Evolutionary conservation across 2,888 invertebrate species (phyloP).

Genomic region (Xanthorhoe spadicearia): DNA sequence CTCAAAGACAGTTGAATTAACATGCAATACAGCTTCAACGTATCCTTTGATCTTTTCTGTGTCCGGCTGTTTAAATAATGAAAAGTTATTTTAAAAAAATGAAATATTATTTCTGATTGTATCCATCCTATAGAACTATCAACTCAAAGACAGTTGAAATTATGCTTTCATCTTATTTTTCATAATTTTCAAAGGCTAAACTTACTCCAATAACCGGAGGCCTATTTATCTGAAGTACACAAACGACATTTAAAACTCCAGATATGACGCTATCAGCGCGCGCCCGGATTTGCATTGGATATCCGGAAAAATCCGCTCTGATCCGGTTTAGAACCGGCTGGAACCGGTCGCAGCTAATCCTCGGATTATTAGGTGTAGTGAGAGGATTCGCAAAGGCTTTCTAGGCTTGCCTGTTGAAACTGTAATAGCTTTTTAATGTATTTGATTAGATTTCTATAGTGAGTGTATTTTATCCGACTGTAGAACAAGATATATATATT

Average conservation of each 20-base stretch:
- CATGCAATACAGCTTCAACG: too few species aligned
- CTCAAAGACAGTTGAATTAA: too few species aligned
- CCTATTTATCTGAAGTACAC: too few species aligned
- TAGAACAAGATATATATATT: too few species aligned
- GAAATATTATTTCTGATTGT: too few species aligned
- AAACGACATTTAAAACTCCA: not conserved
- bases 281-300: conserved; percentile 30
- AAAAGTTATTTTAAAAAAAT: too few species aligned
- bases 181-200: not conserved
- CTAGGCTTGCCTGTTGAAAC: conserved; percentile 9
- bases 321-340: conserved; percentile 32
- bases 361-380: conserved; percentile 31
- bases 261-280: conserved; percentile 17
- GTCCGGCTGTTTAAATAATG: too few species aligned
- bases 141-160: too few species aligned
- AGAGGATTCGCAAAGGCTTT: conserved; percentile 19
- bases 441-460: not conserved
- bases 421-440: conserved; percentile 13
- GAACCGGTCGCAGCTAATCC: conserved; percentile 34
- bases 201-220: not conserved
- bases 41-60: too few species aligned
- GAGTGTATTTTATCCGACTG: not conserved
- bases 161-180: too few species aligned
- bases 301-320: conserved; percentile 38
- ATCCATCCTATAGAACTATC: too few species aligned